phyloP scores from a whole-genome alignment of 2,888 invertebrate species.

The Tetrapedia diversipes region DNA sequence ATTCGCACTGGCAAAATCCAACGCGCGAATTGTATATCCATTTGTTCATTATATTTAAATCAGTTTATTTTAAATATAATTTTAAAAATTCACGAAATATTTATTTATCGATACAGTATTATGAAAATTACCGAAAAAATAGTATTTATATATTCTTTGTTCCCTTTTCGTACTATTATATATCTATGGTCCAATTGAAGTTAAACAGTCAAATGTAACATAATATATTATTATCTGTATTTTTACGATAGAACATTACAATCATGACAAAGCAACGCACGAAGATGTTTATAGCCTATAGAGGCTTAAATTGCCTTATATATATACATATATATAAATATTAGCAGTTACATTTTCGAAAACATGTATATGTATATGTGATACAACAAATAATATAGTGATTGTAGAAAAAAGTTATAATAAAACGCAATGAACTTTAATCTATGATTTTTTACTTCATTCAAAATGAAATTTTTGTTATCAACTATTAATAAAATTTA shows the following conservation, averaged over 20 bases:
- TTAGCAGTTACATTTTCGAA: conserved; percentile 59
- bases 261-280: conserved; percentile 52
- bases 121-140: conserved; percentile 1
- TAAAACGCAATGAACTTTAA: conserved; percentile 55
- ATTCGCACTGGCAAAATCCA: conserved; percentile 18
- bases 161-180: conserved; percentile 35
- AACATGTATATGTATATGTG: conserved; percentile 52
- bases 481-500: too few relatives aligned
- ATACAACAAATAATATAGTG: conserved; percentile 52
- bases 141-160: conserved; percentile 45
- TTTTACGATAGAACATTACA: conserved; percentile 48
- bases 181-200: conserved; percentile 58
- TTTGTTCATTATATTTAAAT: conserved; percentile 40
- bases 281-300: conserved; percentile 57
- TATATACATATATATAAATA: conserved; percentile 44
- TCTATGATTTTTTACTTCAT: not conserved
- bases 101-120: conserved; percentile 55
- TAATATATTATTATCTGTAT: conserved; percentile 47
- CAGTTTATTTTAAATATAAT: conserved; percentile 27
- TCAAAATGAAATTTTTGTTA: not conserved
- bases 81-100: conserved; percentile 27
- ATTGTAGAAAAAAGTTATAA: conserved; percentile 62
- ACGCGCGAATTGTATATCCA: conserved; percentile 11
- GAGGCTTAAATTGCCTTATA: conserved; percentile 64
- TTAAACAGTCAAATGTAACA: conserved; percentile 49